Percentiles rank a stretch among this genome's conserved stretches.
Evolutionary conservation across 2,113 vertebrate species (phyloP).

Genomic region (Micronycteris hirsuta): DNA sequence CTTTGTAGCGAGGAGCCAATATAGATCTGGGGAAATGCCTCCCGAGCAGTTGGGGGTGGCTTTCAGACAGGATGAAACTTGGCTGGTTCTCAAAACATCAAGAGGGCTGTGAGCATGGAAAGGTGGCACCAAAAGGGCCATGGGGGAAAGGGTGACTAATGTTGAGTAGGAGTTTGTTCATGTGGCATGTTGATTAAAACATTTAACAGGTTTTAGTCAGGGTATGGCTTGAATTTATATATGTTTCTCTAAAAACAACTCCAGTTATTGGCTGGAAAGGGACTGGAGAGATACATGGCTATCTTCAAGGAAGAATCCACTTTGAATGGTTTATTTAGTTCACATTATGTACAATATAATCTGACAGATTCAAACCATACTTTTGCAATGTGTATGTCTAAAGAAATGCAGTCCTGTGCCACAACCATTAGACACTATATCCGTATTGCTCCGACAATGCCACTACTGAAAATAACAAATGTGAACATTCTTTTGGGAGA

Average conservation of each 20-base stretch:
- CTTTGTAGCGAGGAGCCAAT: background rate
- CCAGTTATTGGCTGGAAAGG: background rate
- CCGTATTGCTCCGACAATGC: background rate
- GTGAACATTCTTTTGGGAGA: background rate
- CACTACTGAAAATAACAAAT: background rate
- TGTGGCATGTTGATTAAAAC: background rate
- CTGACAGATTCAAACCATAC: background rate
- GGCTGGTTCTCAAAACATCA: background rate
- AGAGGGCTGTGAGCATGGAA: background rate
- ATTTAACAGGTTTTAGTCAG: background rate
- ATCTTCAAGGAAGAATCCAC: background rate
- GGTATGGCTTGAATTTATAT: background rate
- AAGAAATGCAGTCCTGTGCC: background rate
- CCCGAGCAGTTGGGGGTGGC: background rate
- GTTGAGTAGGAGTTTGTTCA: too few relatives aligned
- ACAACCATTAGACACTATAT: background rate
- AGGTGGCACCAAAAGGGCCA: background rate
- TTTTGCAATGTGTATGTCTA: background rate
- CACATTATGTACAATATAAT: background rate
- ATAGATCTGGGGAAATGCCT: background rate
- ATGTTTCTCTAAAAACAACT: background rate
- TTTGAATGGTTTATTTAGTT: background rate
- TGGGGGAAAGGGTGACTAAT: background rate
- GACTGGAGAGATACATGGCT: background rate
- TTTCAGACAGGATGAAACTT: background rate